Evolutionary conservation across 2,888 invertebrate genomes (phyloP), one percentile per base, ranked within the genome.

Genomic region (Callyntrura sp.): DNA sequence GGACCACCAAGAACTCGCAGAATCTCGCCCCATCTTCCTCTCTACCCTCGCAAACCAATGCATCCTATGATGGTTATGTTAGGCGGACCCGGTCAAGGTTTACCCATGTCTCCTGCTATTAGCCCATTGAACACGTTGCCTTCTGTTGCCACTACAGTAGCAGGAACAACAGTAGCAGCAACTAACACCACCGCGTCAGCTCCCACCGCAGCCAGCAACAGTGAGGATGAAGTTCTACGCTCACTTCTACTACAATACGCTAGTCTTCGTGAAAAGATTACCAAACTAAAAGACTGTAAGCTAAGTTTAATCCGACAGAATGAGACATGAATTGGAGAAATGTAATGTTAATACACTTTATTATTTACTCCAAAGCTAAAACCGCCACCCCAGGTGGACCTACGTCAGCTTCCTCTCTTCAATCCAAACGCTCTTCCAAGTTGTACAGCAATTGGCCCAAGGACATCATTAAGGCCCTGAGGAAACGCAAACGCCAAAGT

Each of bases 171-270:
- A 6, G 70, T 35, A 51, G 45, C 82, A 20, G 60, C 12, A 14
- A 5, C 78, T 43, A 28, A 35, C 5, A 6, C 43, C 23, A 17
- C 28, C 35, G 62, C 62, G 60, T 1, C 87, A 76, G 51, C 90
- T 65, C 28, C 76, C 45, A 57, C 43, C 43, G 14, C n/a, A n/a
- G 5, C 90, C 85, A 25, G 65, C 43, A 78, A 79, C 45, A 90
- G 73, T 68, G 91, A 90, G 17, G 89, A 84, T 55, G 86, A 89
- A 35, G 92, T 88, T 8, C 90, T 93, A 9, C 85, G 92, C 3
- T 90, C 91, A 43, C 86, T 93, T 1, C 73, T 93, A 6, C 70
- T 90, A 14, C 93, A 93, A 48, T 93, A 93, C 60, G 90, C 92
- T 14, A 91, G 82, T 51, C 90, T 93, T 0, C 81, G 93, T 12